Conservation (phyloP, 2,113 vertebrate species). For the Corynorhinus townsendii region DNA sequence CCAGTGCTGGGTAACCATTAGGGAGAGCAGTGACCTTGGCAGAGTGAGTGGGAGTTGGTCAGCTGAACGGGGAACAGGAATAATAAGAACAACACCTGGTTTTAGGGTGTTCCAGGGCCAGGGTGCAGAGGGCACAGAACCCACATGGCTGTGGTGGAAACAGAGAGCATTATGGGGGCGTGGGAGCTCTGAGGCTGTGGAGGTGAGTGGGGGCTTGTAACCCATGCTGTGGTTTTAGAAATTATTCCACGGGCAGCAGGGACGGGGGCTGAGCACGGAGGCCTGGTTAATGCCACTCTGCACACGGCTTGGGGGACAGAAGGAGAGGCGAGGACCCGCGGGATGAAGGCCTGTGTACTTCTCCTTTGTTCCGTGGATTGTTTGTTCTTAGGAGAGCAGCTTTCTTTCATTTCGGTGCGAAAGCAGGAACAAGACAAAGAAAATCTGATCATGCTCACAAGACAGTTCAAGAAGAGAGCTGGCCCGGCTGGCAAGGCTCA, state of each 20-base stretch:
- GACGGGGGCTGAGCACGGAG: not conserved
- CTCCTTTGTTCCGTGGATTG: not conserved
- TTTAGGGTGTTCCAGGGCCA: not conserved
- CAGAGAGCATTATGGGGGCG: fast-evolving
- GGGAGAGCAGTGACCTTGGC: not conserved
- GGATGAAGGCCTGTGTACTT: fast-evolving
- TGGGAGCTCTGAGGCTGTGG: not conserved
- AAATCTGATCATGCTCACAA: not conserved
- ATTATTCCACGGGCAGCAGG: too few relatives aligned
- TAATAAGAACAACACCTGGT: not conserved
- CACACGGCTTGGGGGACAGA: not conserved
- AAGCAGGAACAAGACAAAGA: not conserved
- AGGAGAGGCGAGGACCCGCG: fast-evolving
- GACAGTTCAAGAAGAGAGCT: not conserved
- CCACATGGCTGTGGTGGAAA: not conserved
- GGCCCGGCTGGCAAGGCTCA: too few relatives aligned
- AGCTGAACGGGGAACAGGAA: not conserved
- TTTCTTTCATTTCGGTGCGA: not conserved
- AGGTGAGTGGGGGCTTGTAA: not conserved
- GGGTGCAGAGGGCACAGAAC: too few relatives aligned
- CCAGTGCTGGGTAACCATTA: fast-evolving
- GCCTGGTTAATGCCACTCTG: fast-evolving
- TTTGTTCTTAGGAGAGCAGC: not conserved
- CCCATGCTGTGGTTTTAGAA: not conserved
- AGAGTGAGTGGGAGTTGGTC: not conserved